Evolutionary conservation across 2,888 invertebrate genomes (phyloP).

Genomic region (Papilio demoleus): DNA sequence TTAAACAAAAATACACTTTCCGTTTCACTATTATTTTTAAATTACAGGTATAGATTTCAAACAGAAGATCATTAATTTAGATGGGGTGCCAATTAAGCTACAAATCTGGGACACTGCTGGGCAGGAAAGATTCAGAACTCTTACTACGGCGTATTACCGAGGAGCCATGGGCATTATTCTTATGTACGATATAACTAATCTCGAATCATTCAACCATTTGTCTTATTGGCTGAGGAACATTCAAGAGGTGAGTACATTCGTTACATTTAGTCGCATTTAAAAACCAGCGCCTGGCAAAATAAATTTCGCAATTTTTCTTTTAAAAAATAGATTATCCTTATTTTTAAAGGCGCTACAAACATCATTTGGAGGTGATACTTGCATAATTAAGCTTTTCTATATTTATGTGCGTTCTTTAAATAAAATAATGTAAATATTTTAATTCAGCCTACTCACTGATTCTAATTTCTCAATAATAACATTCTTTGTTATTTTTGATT

Average conservation of each 20-base stretch:
- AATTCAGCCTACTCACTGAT: too few species aligned
- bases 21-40: neutral
- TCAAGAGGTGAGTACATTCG: constrained; percentile 86
- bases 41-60: constrained; percentile 93
- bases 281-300: neutral
- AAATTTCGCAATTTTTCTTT: neutral
- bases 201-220: constrained; percentile 95
- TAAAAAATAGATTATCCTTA: neutral
- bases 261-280: neutral
- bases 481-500: constrained; percentile 49
- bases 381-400: too few species aligned
- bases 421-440: too few species aligned
- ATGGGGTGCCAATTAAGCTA: constrained; percentile 92
- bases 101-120: constrained; percentile 96
- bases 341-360: constrained; percentile 11
- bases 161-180: constrained; percentile 96
- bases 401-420: too few species aligned
- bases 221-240: constrained; percentile 96
- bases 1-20: neutral
- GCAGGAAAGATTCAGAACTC: constrained; percentile 88
- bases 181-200: constrained; percentile 95
- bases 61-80: constrained; percentile 94
- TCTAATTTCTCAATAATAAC: too few species aligned
- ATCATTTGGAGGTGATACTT: too few species aligned
- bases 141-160: constrained; percentile 94